Evolutionary conservation across 37 sponge, comb jelly and placozoan species (phyloP), one percentile per base, ranked within the genome.

Genomic region (Theonella swinhoei): DNA sequence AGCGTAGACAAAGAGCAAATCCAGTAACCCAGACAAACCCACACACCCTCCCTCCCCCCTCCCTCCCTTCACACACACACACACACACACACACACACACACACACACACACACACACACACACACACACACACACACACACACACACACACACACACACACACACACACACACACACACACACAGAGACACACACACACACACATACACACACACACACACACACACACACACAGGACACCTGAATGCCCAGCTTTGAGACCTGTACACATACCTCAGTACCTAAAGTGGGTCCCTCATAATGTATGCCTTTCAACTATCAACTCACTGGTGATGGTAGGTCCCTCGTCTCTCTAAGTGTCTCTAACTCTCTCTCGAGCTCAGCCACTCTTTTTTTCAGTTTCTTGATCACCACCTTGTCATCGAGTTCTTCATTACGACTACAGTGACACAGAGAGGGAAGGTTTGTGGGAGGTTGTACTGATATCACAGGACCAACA

Each of bases 351-450:
- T 26, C 22, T 35, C 40, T 87, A 33, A 91, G 72, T 38, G 32
- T 22, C 37, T 17, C 31, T 24, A 96, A 37, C 62, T 96, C 91
- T 17, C 35, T 61, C 78, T 96, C 94, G 23, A 96, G 83, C 32
- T 96, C 89, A 30, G 71, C 40, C 0, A 96, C 62, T 36, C 86
- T 89, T 34, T 76, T 23, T 71, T 81, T 96, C 31, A 96, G 83
- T 36, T 79, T 78, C 82, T 63, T 93, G 29, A 96, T 93, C 25
- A 93, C 39, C 29, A 74, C 91, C 47, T 96, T 96, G 73, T 96
- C 94, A 69, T 96, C 94, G n/a, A 96, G 60, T 71, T 89, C 90
- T 47, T 96, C 94, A 84, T 96, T 96, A 14, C 89, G 82, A 42
- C 94, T 94, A 37, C 62, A n/a, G 19, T 59, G 29, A 72, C 20